Evolutionary conservation across 2,888 invertebrate genomes (phyloP).

Genomic region (Quadriops clusia): DNA sequence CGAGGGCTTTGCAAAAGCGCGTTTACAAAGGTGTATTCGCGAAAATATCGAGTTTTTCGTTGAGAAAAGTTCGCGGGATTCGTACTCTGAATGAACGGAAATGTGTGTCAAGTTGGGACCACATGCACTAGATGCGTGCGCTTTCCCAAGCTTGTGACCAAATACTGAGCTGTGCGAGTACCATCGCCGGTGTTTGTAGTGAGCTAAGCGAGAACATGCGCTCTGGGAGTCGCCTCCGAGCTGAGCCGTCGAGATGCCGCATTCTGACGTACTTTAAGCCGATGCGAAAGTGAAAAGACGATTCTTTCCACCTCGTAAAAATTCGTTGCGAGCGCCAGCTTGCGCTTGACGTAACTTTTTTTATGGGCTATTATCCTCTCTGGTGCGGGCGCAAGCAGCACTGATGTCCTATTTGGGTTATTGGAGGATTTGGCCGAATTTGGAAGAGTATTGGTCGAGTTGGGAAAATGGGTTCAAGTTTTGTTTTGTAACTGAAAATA

Average conservation of each 20-base stretch:
- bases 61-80: slow-evolving; percentile 5
- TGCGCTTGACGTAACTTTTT: slow-evolving; percentile 32
- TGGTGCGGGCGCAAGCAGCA: too few species aligned
- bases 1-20: background rate
- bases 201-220: slow-evolving; percentile 30
- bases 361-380: too few species aligned
- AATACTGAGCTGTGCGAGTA: slow-evolving; percentile 31
- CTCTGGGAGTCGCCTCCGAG: slow-evolving; percentile 18
- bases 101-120: too few species aligned
- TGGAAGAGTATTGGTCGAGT: too few species aligned
- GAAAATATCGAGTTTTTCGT: background rate
- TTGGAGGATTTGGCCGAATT: too few species aligned
- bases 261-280: slow-evolving; percentile 33
- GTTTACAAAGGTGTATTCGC: background rate
- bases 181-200: slow-evolving; percentile 32
- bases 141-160: slow-evolving; percentile 37
- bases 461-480: too few species aligned
- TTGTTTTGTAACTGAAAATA: too few species aligned
- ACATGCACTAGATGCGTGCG: slow-evolving; percentile 33
- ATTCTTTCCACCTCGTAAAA: too few species aligned
- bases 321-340: too few species aligned
- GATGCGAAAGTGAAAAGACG: slow-evolving; percentile 39
- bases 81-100: too few species aligned
- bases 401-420: too few species aligned
- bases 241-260: slow-evolving; percentile 3